Evolutionary conservation across 2,113 vertebrate genomes (phyloP).

Genomic region (Rhombomys opimus): DNA sequence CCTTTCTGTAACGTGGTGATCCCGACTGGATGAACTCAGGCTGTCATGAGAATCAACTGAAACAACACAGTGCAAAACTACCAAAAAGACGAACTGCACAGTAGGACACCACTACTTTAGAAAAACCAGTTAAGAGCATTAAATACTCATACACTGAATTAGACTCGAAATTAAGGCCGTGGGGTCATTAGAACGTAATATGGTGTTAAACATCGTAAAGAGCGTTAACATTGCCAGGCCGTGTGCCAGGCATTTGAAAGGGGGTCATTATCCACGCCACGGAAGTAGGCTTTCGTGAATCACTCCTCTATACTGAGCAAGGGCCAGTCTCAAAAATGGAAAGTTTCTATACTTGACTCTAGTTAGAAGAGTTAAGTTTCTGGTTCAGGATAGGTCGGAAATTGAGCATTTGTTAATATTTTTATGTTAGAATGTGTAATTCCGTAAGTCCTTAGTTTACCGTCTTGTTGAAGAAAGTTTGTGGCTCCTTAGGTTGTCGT

Average conservation of each 20-base stretch:
- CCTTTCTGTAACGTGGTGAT: background rate
- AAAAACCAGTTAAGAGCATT: background rate
- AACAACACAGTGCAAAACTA: background rate
- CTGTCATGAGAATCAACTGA: background rate
- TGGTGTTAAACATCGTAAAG: background rate
- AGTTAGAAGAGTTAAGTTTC: conserved; percentile 30
- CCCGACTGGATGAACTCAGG: background rate
- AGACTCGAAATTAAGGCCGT: background rate
- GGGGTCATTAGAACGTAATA: background rate
- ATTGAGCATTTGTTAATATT: background rate
- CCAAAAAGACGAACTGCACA: background rate
- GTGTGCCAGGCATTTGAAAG: background rate
- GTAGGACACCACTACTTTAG: background rate
- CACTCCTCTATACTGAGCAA: background rate
- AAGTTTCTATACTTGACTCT: background rate
- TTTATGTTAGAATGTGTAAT: conserved; percentile 3
- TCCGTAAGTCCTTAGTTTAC: conserved; percentile 20
- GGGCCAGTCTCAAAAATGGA: background rate
- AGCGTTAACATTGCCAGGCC: background rate
- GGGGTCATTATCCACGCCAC: background rate
- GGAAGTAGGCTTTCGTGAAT: background rate
- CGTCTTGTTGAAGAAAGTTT: background rate
- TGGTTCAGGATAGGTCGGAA: background rate
- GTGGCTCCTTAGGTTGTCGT: background rate
- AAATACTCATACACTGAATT: background rate